Base-by-base conservation (phyloP, 2,888 invertebrate species). In the Phymatocera aterrima region DNA sequence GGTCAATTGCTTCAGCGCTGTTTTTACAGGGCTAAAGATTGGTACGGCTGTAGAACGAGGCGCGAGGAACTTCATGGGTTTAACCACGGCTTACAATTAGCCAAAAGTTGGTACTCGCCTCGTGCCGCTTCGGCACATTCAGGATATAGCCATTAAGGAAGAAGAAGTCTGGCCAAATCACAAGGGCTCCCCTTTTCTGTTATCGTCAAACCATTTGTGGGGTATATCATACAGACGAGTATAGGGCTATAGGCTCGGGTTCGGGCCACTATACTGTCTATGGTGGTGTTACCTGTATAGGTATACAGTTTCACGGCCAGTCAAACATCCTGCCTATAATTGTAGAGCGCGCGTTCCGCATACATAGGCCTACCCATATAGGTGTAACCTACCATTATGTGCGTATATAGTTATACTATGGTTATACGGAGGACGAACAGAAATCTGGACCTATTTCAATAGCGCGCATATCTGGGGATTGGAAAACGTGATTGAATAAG, bases 241-340 rank as follows among this genome's bases (percentile, higher is more conserved):
- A 31, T 31, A 12, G 31, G n/a, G 24, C 12, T 65, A 43, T 24
- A 43, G 65, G 43, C 65, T 65, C 43, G n/a, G 43, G 68, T 43
- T 68, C 28, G 46, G 68, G 4, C 21, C 57, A 28, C 37, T 37
- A 18, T 64, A 64, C 34, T 37, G 64, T 64, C 43, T 68, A 43
- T 68, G 68, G 68, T 43, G 46, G 46, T 46, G 68, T 68, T 21
- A 28, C 12, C 60, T 28, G 1, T 51, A 51, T 40, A 37, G 43
- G 43, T 46, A 64, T 37, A 34, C 37, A 12, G 43, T 18, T 43
- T 43, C 28, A 8, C 24, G 68, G 46, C 68, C 68, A 43, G 68
- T 68, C 68, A 68, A 68, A 68, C 68, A 68, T 68, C 68, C 43
- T 68, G 68, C 68, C 68, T 68, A 68, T 68, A 68, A 68, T 68